Conservation (phyloP, 2,888 invertebrate genomes). For the Melinaea menophilus region DNA sequence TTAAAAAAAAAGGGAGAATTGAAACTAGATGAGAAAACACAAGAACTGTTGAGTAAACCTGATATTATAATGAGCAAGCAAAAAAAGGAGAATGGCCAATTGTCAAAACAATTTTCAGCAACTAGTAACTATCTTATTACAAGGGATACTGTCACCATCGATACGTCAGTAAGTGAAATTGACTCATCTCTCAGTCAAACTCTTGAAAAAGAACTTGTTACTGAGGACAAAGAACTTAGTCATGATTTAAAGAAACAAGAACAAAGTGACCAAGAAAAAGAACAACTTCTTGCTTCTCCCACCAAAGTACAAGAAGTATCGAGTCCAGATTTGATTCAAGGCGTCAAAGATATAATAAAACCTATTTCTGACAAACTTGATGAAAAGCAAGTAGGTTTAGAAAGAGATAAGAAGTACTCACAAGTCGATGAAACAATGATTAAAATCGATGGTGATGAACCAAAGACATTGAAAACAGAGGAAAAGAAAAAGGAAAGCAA, state of each 20-base stretch:
- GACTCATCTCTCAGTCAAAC: conserved; percentile 45
- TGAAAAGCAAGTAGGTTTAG: conserved; percentile 62
- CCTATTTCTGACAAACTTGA: conserved; percentile 59
- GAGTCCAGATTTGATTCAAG: conserved; percentile 33
- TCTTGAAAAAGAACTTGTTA: conserved; percentile 50
- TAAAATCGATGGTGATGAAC: conserved; percentile 23
- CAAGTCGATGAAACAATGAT: conserved; percentile 26
- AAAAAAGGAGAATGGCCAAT: conserved; percentile 26
- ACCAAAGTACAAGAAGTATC: conserved; percentile 22
- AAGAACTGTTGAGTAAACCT: conserved; percentile 7
- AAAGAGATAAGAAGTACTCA: conserved; percentile 45
- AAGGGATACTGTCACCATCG: conserved; percentile 41
- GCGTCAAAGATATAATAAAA: conserved; percentile 20
- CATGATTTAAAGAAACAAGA: conserved; percentile 6
- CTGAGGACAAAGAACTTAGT: conserved; percentile 37
- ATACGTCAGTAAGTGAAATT: conserved; percentile 41
- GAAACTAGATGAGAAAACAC: conserved; percentile 11
- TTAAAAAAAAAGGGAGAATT: conserved; percentile 54
- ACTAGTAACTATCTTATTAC: conserved; percentile 12
- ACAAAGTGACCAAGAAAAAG: conserved; percentile 1
- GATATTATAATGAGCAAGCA: background rate
- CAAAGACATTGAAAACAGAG: conserved; percentile 27
- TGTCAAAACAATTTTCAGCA: background rate
- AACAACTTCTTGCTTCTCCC: conserved; percentile 1
- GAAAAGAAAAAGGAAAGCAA: conserved; percentile 41